phyloP scores from a whole-genome alignment of 1,140 invertebrate species.

The Oedothorax gibbosus region DNA sequence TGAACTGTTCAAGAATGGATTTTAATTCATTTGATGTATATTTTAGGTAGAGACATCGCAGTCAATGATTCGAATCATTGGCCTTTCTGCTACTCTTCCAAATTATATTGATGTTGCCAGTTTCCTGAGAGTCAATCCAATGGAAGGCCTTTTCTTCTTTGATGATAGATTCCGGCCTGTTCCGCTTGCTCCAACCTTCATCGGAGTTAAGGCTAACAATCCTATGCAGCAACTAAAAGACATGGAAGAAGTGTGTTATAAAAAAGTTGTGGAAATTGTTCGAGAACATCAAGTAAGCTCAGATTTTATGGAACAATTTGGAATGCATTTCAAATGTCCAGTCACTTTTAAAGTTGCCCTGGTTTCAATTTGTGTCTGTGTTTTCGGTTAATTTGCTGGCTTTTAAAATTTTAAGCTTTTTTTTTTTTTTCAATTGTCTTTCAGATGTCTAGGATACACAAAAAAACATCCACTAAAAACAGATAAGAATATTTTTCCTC shows the following conservation, averaged over 20 bases:
- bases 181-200: slow-evolving; percentile 91
- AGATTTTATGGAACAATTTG: too few relatives aligned
- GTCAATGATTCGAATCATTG: slow-evolving; percentile 97
- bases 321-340: too few relatives aligned
- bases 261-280: slow-evolving; percentile 89
- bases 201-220: slow-evolving; percentile 87
- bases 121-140: slow-evolving; percentile 94
- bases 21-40: neutral
- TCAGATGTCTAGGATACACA: too few relatives aligned
- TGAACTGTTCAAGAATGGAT: neutral
- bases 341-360: too few relatives aligned
- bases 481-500: too few relatives aligned
- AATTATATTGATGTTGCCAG: slow-evolving; percentile 97
- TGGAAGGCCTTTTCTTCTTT: slow-evolving; percentile 95
- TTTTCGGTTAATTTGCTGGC: too few relatives aligned
- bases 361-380: too few relatives aligned
- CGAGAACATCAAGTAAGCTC: slow-evolving; percentile 82
- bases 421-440: too few relatives aligned
- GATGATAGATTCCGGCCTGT: slow-evolving; percentile 97
- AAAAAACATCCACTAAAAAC: too few relatives aligned
- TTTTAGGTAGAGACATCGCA: slow-evolving; percentile 89
- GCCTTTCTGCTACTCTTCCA: slow-evolving; percentile 95
- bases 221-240: slow-evolving; percentile 81
- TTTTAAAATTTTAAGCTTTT: too few relatives aligned
- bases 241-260: slow-evolving; percentile 95